Evolutionary conservation across 1,140 invertebrate genomes (phyloP), one percentile per base, ranked within the genome.

Genomic region (Triops cancriformis): DNA sequence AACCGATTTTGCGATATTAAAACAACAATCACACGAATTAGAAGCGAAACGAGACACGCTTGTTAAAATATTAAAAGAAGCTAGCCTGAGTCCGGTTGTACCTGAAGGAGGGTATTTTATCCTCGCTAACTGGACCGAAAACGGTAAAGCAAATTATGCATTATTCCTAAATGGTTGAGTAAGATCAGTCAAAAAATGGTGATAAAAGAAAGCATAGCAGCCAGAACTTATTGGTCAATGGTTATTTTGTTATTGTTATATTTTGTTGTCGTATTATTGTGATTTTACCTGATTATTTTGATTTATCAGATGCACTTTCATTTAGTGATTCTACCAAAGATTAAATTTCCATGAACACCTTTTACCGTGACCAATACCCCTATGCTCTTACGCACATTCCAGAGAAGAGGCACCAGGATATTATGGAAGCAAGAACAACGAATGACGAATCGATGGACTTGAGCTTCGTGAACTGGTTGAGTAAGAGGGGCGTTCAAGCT

Each of bases 71-170:
- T 18, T 64, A 64, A 64, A 80, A 10, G 91, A 95, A 5, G 89
- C 91, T 76, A 96, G 95, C 0, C 93, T 99, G 89, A 89, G 89
- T n/a, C 96, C 97, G 0, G 95, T 94, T 1, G 87, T 98, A 73
- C 98, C 98, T 0, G 93, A 99, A 80, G 97, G 94, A n/a, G 97
- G 97, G 0, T 99, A 98, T 85, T 99, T 99, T 84, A 94, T 99
- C 88, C 83, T 99, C 14, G 95, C 95, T 3, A 93, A 99, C 85
- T 98, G 95, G 90, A 90, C 89, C 23, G 85, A 88, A 6, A 85
- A 64, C 18, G 51, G 51, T 64, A 64, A 64, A 37, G 7, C 31
- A 7, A 4, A 37, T 37, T 37, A 37, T 37, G 31, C 7, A 37
- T 37, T 37, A 7, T 37, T 37, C 31, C 2, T 37, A 37, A 7